Evolutionary conservation across 1,140 invertebrate genomes (phyloP).

Genomic region (Eurytemora carolleeae): DNA sequence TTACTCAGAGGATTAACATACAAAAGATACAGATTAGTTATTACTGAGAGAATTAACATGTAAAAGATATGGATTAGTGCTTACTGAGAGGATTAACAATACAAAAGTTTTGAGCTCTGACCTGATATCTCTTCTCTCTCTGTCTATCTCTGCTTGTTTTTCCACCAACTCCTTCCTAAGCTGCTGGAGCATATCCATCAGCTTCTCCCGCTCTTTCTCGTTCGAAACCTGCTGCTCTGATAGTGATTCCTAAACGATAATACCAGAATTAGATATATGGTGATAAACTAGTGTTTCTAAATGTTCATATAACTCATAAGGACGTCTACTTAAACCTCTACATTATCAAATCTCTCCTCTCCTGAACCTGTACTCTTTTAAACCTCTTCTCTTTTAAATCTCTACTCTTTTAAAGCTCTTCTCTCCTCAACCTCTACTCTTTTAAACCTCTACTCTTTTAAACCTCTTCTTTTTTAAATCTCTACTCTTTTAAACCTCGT

Average conservation of each 20-base stretch:
- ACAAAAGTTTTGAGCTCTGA: background rate
- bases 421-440: background rate
- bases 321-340: too few relatives aligned
- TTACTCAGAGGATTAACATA: background rate
- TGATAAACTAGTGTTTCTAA: too few relatives aligned
- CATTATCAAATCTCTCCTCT: background rate
- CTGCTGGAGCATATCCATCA: background rate
- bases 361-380: background rate
- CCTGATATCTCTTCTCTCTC: background rate
- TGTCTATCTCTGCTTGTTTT: background rate
- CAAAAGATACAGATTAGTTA: background rate
- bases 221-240: background rate
- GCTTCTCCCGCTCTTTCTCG: background rate
- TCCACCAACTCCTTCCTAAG: background rate
- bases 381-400: background rate
- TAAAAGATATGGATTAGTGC: too few relatives aligned
- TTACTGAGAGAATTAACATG: background rate
- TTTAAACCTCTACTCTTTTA: background rate
- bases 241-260: background rate
- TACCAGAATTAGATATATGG: background rate
- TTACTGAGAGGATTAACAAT: background rate
- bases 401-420: too few relatives aligned
- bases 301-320: too few relatives aligned
- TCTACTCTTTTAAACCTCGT: too few relatives aligned
- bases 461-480: background rate